phyloP scores from a whole-genome alignment of 2,797 vertebrate genomes.

The Catharus ustulatus region DNA sequence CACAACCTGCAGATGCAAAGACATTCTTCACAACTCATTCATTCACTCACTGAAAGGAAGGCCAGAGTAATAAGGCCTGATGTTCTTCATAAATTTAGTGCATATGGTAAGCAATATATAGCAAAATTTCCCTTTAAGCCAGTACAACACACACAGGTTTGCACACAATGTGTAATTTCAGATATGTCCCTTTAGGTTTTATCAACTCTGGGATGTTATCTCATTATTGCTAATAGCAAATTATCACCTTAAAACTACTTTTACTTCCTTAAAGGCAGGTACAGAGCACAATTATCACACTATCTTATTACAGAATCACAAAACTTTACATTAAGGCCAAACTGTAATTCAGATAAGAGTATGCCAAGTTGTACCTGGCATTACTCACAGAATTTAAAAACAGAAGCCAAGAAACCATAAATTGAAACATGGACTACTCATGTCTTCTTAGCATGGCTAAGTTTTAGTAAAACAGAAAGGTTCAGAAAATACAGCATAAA shows the following conservation, averaged over 20 bases:
- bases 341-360: not conserved
- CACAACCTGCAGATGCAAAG: not conserved
- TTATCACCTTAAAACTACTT: not conserved
- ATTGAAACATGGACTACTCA: accelerated
- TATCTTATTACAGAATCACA: not conserved
- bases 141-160: not conserved
- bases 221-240: not conserved
- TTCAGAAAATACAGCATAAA: not conserved
- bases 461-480: not conserved
- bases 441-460: not conserved
- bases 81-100: not conserved
- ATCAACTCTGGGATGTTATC: not conserved
- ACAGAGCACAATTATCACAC: not conserved
- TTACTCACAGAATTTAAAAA: not conserved
- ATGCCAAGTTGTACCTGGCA: not conserved
- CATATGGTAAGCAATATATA: not conserved
- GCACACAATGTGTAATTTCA: not conserved
- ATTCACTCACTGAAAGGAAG: not conserved
- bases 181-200: not conserved
- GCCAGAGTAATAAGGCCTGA: not conserved
- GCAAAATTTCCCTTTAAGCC: not conserved
- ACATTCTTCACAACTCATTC: not conserved
- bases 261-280: not conserved
- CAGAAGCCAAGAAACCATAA: not conserved
- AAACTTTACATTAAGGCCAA: not conserved